Evolutionary conservation across 2,113 vertebrate genomes (phyloP), one percentile per base, ranked within the genome.

Genomic region (Silurus meridionalis): DNA sequence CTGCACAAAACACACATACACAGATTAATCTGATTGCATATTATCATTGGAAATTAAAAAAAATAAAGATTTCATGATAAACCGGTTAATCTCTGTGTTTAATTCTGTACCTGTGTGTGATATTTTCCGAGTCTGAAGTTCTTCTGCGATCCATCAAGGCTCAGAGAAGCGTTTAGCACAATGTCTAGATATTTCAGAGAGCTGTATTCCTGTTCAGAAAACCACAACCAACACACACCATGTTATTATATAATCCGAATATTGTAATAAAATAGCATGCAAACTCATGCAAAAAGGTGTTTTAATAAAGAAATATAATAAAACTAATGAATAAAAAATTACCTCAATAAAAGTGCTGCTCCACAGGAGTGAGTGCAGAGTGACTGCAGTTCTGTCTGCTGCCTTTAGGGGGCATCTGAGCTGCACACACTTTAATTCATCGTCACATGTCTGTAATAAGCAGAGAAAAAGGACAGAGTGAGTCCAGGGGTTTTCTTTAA

Each of bases 311-410:
- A 11, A 37, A 67, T n/a, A 37, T 37, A 37, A 37, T 37, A 37
- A 37, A 37, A 37, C 37, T 3, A 37, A 37, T 37, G 19, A 17
- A 78, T 14, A 69, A 83, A 87, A 23, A 9, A 55, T 61, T 48
- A 98, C 97, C 96, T 98, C 95, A 23, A 96, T 84, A 84, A 99
- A 96, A 0, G 97, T 99, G 53, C 94, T 88, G 86, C 97, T 97
- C 97, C 97, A 98, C 0, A 99, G 89, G 37, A 93, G 93, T 1
- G 97, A 93, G n/a, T 95, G 94, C 19, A 98, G 77, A 60, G 94
- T 25, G 0, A 92, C 87, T 48, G 96, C 96, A 90, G 94, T 95
- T 89, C 94, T 97, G 92, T 98, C 96, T 19, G 98, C 90, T 19
- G 94, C 97, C 77, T 93, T 93, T 81, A 99, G 95, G 0, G 97